A percentile compares a stretch with the other conserved stretches of the same genome.
These are phyloP conservation scores for Lemur catta DNA, from an alignment of 2,797 vertebrate species.

Conservation along the genomic window DNA sequence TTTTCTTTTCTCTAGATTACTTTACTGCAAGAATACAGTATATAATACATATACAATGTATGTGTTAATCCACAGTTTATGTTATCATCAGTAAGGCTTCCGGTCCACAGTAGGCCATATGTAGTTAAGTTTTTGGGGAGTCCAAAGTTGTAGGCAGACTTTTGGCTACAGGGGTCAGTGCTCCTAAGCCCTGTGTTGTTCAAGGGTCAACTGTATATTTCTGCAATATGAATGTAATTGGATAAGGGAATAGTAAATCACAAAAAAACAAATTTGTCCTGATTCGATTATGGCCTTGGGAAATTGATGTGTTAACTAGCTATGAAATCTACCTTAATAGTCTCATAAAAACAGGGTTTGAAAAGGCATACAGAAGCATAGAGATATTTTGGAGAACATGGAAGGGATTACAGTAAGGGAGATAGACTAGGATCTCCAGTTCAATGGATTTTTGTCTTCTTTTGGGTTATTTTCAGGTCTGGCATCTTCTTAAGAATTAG, in stretches of 20 bases:
- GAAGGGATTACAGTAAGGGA: neutral
- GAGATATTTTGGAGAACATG: neutral
- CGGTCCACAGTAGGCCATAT: neutral
- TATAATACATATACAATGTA: neutral
- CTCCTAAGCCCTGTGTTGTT: neutral
- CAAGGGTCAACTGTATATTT: neutral
- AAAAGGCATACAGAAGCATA: neutral
- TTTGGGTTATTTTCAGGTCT: neutral
- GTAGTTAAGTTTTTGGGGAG: neutral
- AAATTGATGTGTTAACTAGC: slow-evolving; percentile 10
- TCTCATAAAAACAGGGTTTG: neutral
- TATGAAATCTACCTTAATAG: neutral
- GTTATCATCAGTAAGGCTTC: neutral
- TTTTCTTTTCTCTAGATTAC: neutral
- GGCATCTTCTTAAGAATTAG: neutral
- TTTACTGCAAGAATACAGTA: neutral
- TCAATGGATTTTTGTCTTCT: neutral
- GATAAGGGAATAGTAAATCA: neutral
- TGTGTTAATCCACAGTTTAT: neutral
- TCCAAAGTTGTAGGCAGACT: neutral
- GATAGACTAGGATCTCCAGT: neutral
- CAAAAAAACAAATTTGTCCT: neutral
- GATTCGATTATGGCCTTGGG: neutral
- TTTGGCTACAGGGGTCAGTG: neutral
- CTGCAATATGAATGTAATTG: neutral